phyloP scores from a whole-genome alignment of 2,888 invertebrate genomes.

The Ichneumoninae sp. region DNA sequence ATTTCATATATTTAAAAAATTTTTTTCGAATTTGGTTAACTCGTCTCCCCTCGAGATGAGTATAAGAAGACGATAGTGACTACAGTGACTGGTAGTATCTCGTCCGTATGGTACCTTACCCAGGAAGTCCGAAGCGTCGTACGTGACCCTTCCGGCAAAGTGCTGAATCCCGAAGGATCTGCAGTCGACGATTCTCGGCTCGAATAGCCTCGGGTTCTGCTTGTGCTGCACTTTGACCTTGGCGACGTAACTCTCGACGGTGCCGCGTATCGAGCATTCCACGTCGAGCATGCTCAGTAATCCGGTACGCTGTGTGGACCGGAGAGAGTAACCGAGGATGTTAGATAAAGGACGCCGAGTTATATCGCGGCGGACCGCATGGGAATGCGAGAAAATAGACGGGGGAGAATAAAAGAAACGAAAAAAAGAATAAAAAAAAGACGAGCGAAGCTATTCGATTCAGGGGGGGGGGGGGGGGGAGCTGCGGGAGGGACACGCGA shows the following conservation, averaged over 20 bases:
- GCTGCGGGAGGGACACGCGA: no score
- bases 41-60: no score
- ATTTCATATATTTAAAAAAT: no score
- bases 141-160: slow-evolving; percentile 94
- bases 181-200: slow-evolving; percentile 91
- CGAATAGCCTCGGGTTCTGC: slow-evolving; percentile 92
- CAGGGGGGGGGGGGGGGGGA: no score
- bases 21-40: no score
- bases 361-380: slow-evolving; percentile 5
- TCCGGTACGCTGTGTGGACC: slow-evolving; percentile 89
- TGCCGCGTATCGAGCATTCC: slow-evolving; percentile 94
- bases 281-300: slow-evolving; percentile 96
- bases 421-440: slow-evolving; percentile 22
- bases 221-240: slow-evolving; percentile 93
- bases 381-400: slow-evolving; percentile 9
- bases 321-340: slow-evolving; percentile 20
- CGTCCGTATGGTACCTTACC: slow-evolving; percentile 78
- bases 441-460: slow-evolving; percentile 10
- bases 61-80: neutral
- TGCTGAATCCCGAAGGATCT: slow-evolving; percentile 96
- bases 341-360: slow-evolving; percentile 7
- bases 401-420: neutral
- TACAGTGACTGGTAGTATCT: slow-evolving; percentile 17
- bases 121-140: slow-evolving; percentile 95
- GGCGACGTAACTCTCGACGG: slow-evolving; percentile 92